A percentile compares a stretch with the other conserved stretches of the same genome.
phyloP scores from a whole-genome alignment of 2,888 invertebrate genomes.

The Sacculina carcini region DNA sequence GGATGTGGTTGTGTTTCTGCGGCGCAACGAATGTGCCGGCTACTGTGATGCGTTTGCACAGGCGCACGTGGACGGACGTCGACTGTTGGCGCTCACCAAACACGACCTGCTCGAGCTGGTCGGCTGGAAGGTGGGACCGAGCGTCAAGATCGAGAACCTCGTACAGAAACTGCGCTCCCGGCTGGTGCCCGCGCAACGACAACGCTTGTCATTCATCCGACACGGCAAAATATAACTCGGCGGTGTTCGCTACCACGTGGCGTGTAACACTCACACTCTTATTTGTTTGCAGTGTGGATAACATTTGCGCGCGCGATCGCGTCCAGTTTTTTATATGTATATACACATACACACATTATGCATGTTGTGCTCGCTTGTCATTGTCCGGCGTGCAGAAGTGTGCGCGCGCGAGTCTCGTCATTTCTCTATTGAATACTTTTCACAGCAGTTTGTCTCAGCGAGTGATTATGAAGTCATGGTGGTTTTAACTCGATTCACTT shows the following conservation, averaged over 20 bases:
- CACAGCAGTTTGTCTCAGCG: background rate
- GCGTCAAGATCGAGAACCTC: slow-evolving; percentile 71
- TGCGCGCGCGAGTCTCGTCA: background rate
- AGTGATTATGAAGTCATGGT: background rate
- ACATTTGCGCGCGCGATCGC: no score
- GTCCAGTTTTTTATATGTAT: no score
- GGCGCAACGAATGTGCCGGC: slow-evolving; percentile 49
- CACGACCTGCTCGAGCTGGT: slow-evolving; percentile 69
- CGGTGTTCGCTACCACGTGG: no score
- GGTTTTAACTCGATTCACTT: background rate
- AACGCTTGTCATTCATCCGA: no score
- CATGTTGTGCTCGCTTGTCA: no score
- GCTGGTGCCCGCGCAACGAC: slow-evolving; percentile 43
- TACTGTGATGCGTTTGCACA: slow-evolving; percentile 32
- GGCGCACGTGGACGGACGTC: slow-evolving; percentile 51
- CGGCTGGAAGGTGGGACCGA: slow-evolving; percentile 81
- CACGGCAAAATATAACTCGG: no score
- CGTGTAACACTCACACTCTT: no score
- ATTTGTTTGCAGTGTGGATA: no score
- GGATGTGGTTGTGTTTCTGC: slow-evolving; percentile 68
- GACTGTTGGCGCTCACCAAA: slow-evolving; percentile 50
- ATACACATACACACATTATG: no score
- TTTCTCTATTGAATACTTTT: background rate
- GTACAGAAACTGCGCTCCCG: slow-evolving; percentile 71
- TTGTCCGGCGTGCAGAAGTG: background rate